Conservation (phyloP, 2,113 vertebrate genomes). For the Tichodroma muraria region DNA sequence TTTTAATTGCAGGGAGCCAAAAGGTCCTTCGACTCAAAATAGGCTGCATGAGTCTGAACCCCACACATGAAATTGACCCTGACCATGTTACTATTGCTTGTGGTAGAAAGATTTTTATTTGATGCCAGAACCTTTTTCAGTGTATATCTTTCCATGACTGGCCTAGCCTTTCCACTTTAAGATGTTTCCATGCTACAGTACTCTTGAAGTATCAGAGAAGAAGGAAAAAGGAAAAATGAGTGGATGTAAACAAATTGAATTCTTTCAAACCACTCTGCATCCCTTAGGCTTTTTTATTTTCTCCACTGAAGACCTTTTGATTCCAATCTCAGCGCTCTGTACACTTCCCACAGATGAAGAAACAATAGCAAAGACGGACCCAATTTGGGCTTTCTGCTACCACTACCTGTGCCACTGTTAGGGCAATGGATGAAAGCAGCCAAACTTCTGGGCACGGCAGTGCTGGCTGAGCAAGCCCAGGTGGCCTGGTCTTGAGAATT, state of each 20-base stretch:
- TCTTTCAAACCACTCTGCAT: neutral
- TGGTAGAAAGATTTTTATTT: neutral
- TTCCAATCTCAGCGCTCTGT: neutral
- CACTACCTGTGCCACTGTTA: accelerated
- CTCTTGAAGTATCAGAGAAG: neutral
- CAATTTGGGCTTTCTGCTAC: neutral
- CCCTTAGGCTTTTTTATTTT: neutral
- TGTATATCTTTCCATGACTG: neutral
- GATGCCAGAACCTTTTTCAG: neutral
- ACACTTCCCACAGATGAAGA: neutral
- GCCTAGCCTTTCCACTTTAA: neutral
- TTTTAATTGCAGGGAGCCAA: neutral
- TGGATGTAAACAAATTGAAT: neutral
- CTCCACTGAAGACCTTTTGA: neutral
- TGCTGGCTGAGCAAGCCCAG: neutral
- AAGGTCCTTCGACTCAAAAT: neutral
- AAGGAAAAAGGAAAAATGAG: neutral
- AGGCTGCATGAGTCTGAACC: neutral
- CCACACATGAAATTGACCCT: neutral
- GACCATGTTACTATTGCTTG: neutral
- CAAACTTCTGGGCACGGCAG: neutral
- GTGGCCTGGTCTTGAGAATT: neutral
- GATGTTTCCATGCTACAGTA: neutral
- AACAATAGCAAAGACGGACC: neutral
- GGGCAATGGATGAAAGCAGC: neutral